A percentile compares a stretch with the other conserved stretches of the same genome.
phyloP scores from a whole-genome alignment of 2,797 vertebrate species.

The Lycodopsis pacificus region DNA sequence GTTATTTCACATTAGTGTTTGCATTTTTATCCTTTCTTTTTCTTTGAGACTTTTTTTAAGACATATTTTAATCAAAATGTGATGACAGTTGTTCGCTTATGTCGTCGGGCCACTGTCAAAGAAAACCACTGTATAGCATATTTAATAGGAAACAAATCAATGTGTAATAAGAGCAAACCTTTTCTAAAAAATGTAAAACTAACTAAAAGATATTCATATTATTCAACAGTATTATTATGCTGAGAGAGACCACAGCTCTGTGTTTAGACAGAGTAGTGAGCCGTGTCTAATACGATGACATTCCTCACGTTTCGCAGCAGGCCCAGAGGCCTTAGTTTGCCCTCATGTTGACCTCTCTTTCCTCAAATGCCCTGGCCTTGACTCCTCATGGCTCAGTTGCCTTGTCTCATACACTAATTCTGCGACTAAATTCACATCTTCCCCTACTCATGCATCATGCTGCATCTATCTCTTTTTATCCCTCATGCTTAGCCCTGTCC shows the following conservation, averaged over 20 bases:
- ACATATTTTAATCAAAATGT: not conserved
- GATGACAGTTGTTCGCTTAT: not conserved
- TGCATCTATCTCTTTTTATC: conserved; percentile 72
- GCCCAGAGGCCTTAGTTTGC: conserved; percentile 66
- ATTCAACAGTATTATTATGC: conserved; percentile 47
- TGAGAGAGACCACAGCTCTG: conserved; percentile 40
- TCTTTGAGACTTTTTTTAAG: not conserved
- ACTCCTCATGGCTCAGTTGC: conserved; percentile 63
- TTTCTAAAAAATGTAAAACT: conserved; percentile 9
- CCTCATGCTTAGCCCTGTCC: conserved; percentile 67
- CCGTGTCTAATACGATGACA: conserved; percentile 79
- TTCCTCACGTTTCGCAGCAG: conserved; percentile 69
- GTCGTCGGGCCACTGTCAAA: not conserved
- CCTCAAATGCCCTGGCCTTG: conserved; percentile 66
- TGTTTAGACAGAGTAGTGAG: conserved; percentile 71
- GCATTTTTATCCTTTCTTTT: not conserved
- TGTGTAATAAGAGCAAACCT: not conserved
- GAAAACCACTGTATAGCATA: not conserved
- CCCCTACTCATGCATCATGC: conserved; percentile 60
- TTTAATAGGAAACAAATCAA: conserved; percentile 1
- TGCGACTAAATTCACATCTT: conserved; percentile 61
- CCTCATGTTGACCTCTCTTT: conserved; percentile 71
- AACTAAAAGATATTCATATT: not conserved
- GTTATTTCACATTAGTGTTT: not conserved
- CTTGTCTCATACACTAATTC: conserved; percentile 63